Percentiles rank a stretch among this genome's conserved stretches.
phyloP scores from a whole-genome alignment of 2,113 vertebrate genomes.

The Microcebus jonahi region DNA sequence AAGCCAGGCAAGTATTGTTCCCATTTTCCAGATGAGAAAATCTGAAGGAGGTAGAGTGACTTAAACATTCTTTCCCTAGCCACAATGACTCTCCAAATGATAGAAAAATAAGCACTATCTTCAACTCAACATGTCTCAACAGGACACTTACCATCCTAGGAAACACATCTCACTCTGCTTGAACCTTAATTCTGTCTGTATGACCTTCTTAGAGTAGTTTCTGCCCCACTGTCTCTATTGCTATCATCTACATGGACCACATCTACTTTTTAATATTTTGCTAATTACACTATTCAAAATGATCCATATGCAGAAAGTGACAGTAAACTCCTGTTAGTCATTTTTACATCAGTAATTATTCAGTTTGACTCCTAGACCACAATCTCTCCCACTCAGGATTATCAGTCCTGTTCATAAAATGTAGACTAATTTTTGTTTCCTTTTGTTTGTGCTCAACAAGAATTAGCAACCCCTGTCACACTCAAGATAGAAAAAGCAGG shows the following conservation, averaged over 20 bases:
- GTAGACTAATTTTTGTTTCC: not conserved
- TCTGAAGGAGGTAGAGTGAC: not conserved
- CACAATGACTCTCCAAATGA: not conserved
- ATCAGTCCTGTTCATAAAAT: not conserved
- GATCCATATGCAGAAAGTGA: not conserved
- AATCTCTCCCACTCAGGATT: not conserved
- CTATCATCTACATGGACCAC: not conserved
- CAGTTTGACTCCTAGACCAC: not conserved
- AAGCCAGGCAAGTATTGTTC: not conserved
- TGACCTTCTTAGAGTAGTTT: not conserved
- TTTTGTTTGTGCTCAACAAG: conserved; percentile 16
- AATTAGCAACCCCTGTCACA: not conserved
- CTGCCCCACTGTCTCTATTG: not conserved
- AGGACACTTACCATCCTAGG: not conserved
- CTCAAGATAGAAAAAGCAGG: not conserved
- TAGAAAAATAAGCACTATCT: not conserved
- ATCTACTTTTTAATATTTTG: not conserved
- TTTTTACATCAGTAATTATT: not conserved
- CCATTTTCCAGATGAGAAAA: conserved; percentile 39
- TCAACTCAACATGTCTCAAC: not conserved
- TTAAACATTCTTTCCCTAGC: not conserved
- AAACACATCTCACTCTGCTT: not conserved
- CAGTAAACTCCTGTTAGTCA: not conserved
- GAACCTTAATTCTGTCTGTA: not conserved
- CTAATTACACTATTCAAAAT: not conserved